Percentiles rank a stretch among this genome's conserved stretches.
Evolutionary conservation across 2,797 vertebrate genomes (phyloP).

Genomic region (Pangasius larnaudii): DNA sequence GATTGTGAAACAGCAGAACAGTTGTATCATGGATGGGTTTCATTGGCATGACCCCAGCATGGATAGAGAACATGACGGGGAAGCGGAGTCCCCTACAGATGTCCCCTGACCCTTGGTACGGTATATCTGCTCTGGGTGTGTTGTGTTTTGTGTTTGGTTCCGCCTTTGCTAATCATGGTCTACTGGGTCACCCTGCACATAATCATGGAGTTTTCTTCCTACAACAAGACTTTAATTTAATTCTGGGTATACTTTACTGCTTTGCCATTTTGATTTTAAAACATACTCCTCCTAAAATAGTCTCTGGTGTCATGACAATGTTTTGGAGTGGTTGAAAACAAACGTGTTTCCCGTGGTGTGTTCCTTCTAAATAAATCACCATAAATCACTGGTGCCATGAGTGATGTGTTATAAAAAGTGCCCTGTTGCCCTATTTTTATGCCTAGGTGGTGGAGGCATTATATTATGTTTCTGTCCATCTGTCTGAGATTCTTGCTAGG

Average conservation of each 20-base stretch:
- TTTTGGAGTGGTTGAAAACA: neutral
- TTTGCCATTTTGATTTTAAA: neutral
- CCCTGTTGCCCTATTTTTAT: neutral
- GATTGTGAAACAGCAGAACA: too few relatives aligned
- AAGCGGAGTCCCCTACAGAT: constrained; percentile 3
- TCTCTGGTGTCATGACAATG: neutral
- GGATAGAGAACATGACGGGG: neutral
- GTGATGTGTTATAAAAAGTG: constrained; percentile 4
- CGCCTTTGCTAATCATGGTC: neutral
- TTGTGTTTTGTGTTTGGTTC: neutral
- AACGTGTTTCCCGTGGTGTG: neutral
- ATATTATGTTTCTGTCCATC: neutral
- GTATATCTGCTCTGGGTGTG: constrained; percentile 66
- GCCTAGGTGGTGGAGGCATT: neutral
- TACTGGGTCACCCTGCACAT: constrained; percentile 30
- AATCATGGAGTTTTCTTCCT: neutral
- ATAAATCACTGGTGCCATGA: constrained; percentile 20
- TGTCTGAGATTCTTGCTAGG: neutral
- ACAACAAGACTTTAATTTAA: neutral
- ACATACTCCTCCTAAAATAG: neutral
- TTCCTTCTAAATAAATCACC: constrained; percentile 12
- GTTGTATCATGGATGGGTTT: too few relatives aligned
- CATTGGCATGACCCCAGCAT: too few relatives aligned
- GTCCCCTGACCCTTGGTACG: constrained; percentile 85
- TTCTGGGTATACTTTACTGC: neutral